Conservation (phyloP, 92 coral and sea anemone species). For the Epizoanthus ramosus region DNA sequence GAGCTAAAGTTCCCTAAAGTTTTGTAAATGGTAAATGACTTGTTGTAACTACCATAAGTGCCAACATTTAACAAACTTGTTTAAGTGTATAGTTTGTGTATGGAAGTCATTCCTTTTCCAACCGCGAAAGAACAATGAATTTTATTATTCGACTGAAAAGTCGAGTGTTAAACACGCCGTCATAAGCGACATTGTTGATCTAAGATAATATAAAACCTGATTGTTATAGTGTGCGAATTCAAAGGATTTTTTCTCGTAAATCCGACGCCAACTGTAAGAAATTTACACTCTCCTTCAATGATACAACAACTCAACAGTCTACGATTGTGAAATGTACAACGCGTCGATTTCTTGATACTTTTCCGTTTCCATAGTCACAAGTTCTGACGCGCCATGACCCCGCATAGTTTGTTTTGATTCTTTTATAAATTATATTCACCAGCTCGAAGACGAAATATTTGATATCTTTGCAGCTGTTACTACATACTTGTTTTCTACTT, state of each 20-base stretch:
- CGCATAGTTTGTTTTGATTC: neutral
- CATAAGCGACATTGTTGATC: neutral
- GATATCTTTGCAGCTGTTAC: neutral
- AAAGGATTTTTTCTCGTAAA: neutral
- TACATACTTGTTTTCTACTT: neutral
- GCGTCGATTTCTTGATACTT: neutral
- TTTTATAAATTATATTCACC: neutral
- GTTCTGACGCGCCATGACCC: neutral
- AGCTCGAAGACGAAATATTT: neutral
- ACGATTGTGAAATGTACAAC: neutral
- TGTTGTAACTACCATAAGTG: neutral
- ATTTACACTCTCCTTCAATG: neutral
- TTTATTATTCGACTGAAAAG: neutral
- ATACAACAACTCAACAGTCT: neutral
- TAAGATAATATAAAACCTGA: neutral
- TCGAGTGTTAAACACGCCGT: neutral
- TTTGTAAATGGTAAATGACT: neutral
- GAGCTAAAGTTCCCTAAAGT: neutral
- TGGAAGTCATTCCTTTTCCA: neutral
- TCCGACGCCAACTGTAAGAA: neutral
- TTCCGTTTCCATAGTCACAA: conserved; percentile 39
- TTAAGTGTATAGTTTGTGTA: neutral
- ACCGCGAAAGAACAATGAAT: conserved; percentile 4
- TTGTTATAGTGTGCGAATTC: neutral
- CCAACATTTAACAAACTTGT: neutral